Percentiles rank a stretch among this genome's conserved stretches.
These are phyloP conservation scores for Percina caprodes DNA, from an alignment of 2,113 vertebrate species.

Conservation along the genomic window DNA sequence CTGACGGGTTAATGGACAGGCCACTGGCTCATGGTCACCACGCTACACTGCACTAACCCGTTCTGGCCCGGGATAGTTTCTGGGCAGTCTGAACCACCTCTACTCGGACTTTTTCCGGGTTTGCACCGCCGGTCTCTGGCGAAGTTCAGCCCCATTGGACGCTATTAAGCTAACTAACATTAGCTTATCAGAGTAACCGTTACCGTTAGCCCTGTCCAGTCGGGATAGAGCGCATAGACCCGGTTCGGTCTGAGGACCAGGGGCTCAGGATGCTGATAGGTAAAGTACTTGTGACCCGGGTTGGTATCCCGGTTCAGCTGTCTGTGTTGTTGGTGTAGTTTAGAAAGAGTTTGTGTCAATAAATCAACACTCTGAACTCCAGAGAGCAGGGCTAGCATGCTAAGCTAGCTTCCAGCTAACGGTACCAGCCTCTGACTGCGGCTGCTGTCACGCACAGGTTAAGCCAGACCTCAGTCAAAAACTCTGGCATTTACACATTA, in stretches of 20 bases:
- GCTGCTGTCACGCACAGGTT: conserved; percentile 1
- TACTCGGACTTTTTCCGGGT: neutral
- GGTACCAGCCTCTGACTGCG: conserved; percentile 52
- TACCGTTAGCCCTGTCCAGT: neutral
- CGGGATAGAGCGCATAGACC: conserved; percentile 7
- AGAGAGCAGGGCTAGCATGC: neutral
- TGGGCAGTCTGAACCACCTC: conserved; percentile 3
- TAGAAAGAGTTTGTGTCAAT: neutral
- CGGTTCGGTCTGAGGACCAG: conserved; percentile 34
- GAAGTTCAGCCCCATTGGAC: neutral
- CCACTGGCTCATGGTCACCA: conserved; percentile 34
- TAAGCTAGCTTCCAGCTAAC: conserved; percentile 40
- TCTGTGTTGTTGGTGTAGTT: neutral
- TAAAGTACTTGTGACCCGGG: conserved; percentile 25
- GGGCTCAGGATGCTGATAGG: conserved; percentile 72
- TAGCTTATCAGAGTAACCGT: neutral
- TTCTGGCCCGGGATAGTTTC: conserved; percentile 1
- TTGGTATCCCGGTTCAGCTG: conserved; percentile 14
- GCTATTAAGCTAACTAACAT: neutral
- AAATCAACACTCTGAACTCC: neutral
- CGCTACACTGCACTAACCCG: conserved; percentile 6
- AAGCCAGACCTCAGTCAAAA: neutral
- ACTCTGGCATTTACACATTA: neutral
- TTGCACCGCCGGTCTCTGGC: neutral
- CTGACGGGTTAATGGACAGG: conserved; percentile 34